phyloP scores from a whole-genome alignment of 2,888 invertebrate species.

The Prenolepis imparis region DNA sequence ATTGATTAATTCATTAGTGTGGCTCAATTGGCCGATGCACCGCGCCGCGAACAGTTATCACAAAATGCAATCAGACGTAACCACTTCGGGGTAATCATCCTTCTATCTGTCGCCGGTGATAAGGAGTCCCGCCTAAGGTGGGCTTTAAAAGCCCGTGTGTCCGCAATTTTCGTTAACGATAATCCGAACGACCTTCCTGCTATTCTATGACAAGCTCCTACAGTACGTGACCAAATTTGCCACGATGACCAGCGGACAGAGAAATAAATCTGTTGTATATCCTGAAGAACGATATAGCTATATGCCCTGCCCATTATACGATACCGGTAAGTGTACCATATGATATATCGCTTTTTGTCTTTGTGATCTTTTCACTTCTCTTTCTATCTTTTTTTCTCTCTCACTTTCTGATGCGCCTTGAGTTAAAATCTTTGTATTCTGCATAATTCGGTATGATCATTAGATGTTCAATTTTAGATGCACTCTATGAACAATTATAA shows the following conservation, averaged over 20 bases:
- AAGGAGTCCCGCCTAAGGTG: not conserved
- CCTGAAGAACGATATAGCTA: conserved; percentile 81
- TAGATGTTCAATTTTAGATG: not conserved
- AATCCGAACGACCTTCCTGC: conserved; percentile 78
- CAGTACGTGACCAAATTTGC: conserved; percentile 82
- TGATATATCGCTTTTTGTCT: not conserved
- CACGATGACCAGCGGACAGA: conserved; percentile 82
- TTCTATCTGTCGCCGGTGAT: not conserved
- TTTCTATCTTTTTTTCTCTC: not conserved
- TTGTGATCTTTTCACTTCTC: not conserved
- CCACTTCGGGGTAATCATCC: conserved; percentile 60
- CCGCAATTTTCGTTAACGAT: conserved; percentile 70
- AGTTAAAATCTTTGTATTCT: not conserved
- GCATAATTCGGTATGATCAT: not conserved
- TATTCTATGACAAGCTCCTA: conserved; percentile 83
- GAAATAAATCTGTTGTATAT: conserved; percentile 78
- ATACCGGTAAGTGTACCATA: conserved; percentile 77
- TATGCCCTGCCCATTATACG: conserved; percentile 83
- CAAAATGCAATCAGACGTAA: conserved; percentile 61
- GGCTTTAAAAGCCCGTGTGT: not conserved
- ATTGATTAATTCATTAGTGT: conserved; percentile 73
- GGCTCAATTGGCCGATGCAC: conserved; percentile 37
- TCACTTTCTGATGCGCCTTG: not conserved
- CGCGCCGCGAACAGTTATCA: conserved; percentile 23
- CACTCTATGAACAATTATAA: not conserved